Base-by-base conservation (phyloP, 1,140 invertebrate genomes). In the Sinella curviseta region DNA sequence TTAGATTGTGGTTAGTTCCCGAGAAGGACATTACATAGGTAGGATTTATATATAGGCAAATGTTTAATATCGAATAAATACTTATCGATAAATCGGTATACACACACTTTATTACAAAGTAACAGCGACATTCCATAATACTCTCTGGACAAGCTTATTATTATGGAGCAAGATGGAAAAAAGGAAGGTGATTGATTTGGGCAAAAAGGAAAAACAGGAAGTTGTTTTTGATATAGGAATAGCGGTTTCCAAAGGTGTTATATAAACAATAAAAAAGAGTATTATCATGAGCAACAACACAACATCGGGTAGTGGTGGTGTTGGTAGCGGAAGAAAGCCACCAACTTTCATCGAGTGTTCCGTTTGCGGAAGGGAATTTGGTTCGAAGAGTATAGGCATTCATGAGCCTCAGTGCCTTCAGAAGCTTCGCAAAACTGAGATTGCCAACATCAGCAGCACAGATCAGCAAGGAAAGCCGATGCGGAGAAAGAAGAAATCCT, bases 401-500 rank as follows among this genome's bases (percentile, higher is more conserved):
- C 93, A 94, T 86, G 92, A 94, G 84, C 92, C 92, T 0, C 91
- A 94, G 82, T 94, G 93, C 84, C 84, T 94, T 34, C 90, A 92
- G 84, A 94, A 93, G 85, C 94, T 93, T 92, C 88, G 90, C 34
- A 84, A 79, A 4, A 83, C 83, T 4, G 83, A 84, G 77, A 80
- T 82, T 34, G 35, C n/a, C 12, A 70, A 70, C 65, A 70, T 12
- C 2, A 33, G 24, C 30, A 17, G 8, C 12, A 17, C 57, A 3
- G 74, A 82, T 28, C 12, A 55, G 12, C 77, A 74, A 73, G 26
- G 33, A 77, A 57, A 54, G 57, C 57, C 57, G 39, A 74, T 60
- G 14, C 74, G 77, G 24, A 74, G 73, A 31, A 81, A 76, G 55
- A 81, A 81, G 60, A 80, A 81, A 65, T 48, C 75, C 35, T 77